These are phyloP conservation scores for Aphelocoma californica DNA, from an alignment of 2,797 vertebrate species.

Conservation along the genomic window DNA sequence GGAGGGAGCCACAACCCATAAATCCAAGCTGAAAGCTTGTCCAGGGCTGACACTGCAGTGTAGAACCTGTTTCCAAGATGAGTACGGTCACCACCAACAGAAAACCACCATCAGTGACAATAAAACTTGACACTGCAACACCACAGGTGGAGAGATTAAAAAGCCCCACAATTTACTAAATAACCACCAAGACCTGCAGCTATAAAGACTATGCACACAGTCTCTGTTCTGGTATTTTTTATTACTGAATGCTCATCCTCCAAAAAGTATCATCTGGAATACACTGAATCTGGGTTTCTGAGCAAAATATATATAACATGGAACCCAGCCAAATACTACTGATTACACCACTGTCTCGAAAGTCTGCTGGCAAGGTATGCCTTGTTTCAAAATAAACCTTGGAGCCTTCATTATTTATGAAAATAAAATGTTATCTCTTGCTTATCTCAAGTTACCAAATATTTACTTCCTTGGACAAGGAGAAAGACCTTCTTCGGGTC, in stretches of 20 bases:
- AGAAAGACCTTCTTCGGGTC: not conserved
- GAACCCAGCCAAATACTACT: not conserved
- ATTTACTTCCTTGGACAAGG: not conserved
- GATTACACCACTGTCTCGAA: not conserved
- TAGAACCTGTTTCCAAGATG: not conserved
- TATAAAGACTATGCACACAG: not conserved
- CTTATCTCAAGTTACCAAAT: not conserved
- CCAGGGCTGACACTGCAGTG: not conserved
- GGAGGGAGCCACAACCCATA: not conserved
- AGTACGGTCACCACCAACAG: not conserved
- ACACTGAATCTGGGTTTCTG: not conserved
- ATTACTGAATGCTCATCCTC: not conserved
- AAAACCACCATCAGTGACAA: slow-evolving; percentile 5
- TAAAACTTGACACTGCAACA: not conserved
- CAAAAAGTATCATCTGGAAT: not conserved
- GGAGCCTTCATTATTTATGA: not conserved
- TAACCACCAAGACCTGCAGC: not conserved
- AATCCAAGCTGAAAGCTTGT: slow-evolving; percentile 23
- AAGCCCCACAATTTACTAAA: not conserved
- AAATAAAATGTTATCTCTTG: not conserved
- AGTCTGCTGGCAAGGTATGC: not conserved
- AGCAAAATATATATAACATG: not conserved
- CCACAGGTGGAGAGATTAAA: not conserved
- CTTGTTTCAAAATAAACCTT: not conserved
- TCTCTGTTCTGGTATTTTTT: not conserved